phyloP scores from a whole-genome alignment of 2,113 vertebrate genomes.

The Myxocyprinus asiaticus region DNA sequence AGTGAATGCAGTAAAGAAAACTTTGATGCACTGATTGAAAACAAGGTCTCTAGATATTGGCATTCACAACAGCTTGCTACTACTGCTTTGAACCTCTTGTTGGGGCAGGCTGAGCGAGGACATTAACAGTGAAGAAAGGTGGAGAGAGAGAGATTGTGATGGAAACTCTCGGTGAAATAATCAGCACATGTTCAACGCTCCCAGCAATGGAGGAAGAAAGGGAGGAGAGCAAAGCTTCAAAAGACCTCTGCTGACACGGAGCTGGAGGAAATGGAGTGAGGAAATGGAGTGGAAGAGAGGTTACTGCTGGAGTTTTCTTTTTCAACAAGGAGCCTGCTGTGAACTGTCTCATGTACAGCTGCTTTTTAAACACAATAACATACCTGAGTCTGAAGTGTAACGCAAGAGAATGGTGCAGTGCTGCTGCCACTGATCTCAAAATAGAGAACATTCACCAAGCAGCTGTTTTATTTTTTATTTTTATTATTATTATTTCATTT shows the following conservation, averaged over 20 bases:
- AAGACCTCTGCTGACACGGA: constrained; percentile 22
- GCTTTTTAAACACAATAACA: constrained; percentile 18
- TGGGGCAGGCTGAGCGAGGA: constrained; percentile 9
- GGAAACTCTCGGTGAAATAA: constrained; percentile 51
- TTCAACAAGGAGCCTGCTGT: constrained; percentile 7
- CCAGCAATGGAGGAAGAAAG: constrained; percentile 20
- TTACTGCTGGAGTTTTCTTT: not conserved
- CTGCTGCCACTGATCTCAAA: not conserved
- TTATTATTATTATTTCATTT: too few relatives aligned
- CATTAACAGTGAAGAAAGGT: constrained; percentile 1
- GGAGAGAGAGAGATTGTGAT: constrained; percentile 37
- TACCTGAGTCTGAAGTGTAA: constrained; percentile 2
- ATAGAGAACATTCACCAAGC: not conserved
- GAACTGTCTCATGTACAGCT: constrained; percentile 5
- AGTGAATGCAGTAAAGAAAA: not conserved
- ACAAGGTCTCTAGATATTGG: not conserved
- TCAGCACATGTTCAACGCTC: constrained; percentile 37
- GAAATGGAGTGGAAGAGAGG: constrained; percentile 33
- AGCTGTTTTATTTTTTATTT: not conserved
- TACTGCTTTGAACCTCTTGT: constrained; percentile 36
- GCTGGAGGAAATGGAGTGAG: constrained; percentile 18
- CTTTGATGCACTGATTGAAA: constrained; percentile 1
- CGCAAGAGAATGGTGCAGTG: not conserved
- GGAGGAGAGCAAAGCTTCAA: constrained; percentile 33
- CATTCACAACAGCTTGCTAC: constrained; percentile 35